Evolutionary conservation across 2,113 vertebrate genomes (phyloP).

Genomic region (Upupa epops): DNA sequence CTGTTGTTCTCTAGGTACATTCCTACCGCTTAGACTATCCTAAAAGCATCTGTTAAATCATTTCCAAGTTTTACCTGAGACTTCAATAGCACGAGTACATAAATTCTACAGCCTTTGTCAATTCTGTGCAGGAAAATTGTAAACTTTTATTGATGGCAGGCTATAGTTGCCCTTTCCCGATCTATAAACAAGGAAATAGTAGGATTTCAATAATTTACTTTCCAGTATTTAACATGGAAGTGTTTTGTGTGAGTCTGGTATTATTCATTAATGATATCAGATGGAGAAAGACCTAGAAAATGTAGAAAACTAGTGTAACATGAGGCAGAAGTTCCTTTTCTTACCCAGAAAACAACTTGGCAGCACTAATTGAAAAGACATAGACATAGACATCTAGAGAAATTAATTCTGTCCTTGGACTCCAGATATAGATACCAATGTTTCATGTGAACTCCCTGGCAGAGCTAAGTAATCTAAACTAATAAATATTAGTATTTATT

Average conservation of each 20-base stretch:
- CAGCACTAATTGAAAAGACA: background rate
- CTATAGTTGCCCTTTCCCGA: background rate
- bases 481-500: too few species aligned
- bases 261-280: background rate
- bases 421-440: background rate
- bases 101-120: background rate
- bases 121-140: rapidly evolving
- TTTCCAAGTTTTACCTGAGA: background rate
- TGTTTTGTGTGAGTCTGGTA: background rate
- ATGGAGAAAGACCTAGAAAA: background rate
- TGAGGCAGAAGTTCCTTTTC: background rate
- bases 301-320: background rate
- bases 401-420: background rate
- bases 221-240: background rate
- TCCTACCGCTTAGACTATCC: background rate
- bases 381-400: background rate
- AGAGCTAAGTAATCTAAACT: background rate
- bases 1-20: background rate
- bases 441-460: background rate
- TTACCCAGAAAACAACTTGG: background rate
- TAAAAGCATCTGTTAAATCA: background rate
- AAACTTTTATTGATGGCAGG: background rate
- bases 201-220: background rate
- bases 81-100: background rate
- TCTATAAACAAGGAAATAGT: background rate